These are phyloP conservation scores for Ochotona curzoniae DNA, from an alignment of 2,113 vertebrate genomes.

Conservation along the genomic window DNA sequence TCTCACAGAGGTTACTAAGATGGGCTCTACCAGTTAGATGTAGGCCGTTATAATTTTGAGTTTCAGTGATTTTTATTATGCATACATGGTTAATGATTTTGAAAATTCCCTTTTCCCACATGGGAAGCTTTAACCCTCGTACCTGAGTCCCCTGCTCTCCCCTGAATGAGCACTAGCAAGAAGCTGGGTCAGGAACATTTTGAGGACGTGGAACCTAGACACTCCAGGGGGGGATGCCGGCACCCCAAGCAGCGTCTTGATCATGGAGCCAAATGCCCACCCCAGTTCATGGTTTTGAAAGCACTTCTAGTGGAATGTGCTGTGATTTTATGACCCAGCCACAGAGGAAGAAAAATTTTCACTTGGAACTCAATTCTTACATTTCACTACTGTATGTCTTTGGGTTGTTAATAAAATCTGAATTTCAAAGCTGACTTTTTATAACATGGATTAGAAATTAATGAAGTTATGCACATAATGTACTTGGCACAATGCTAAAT, in stretches of 20 bases:
- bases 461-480: neutral
- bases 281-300: neutral
- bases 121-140: no score
- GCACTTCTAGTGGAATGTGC: neutral
- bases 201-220: no score
- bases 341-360: slow-evolving; percentile 5
- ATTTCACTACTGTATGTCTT: neutral
- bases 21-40: neutral
- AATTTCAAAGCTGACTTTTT: slow-evolving; percentile 36
- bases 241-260: no score
- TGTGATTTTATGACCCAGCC: neutral
- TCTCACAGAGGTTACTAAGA: neutral
- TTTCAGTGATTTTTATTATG: neutral
- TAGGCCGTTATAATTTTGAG: neutral
- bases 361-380: neutral
- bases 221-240: no score
- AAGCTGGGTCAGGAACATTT: no score
- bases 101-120: no score
- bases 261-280: no score
- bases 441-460: neutral
- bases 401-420: slow-evolving; percentile 4
- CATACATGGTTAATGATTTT: neutral
- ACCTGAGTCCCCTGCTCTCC: no score
- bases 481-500: neutral
- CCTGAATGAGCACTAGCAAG: no score